Evolutionary conservation across 2,888 invertebrate genomes (phyloP).

Genomic region (Drosophila vallismaia): DNA sequence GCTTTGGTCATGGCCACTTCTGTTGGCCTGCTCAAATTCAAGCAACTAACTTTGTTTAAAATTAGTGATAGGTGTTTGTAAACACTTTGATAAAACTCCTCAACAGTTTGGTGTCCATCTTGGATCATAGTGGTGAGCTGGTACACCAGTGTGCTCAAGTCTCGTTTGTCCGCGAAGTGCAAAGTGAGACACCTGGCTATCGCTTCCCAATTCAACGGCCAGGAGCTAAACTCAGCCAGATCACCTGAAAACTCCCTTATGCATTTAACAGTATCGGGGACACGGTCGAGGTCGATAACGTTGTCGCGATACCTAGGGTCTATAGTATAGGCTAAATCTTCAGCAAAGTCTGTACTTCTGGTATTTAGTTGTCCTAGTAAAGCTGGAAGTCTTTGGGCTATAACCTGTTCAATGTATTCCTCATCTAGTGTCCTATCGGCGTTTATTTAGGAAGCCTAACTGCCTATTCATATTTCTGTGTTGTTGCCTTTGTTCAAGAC

Average conservation of each 20-base stretch:
- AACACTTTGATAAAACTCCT: not conserved
- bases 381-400: not conserved
- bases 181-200: not conserved
- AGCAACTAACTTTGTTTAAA: not conserved
- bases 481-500: no score
- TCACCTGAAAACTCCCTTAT: not conserved
- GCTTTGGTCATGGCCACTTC: not conserved
- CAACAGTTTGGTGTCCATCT: not conserved
- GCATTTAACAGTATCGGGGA: not conserved
- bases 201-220: slow-evolving; percentile 3
- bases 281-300: not conserved
- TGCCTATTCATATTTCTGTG: no score
- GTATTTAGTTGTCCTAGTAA: not conserved
- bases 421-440: not conserved
- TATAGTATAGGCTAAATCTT: not conserved
- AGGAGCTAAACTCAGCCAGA: not conserved
- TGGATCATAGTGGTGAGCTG: not conserved
- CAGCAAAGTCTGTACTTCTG: not conserved
- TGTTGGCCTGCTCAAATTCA: not conserved
- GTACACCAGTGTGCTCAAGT: not conserved
- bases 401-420: not conserved
- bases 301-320: not conserved
- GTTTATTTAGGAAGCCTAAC: no score
- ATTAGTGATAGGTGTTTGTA: not conserved
- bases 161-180: slow-evolving; percentile 1